Conservation (phyloP, 2,113 vertebrate species). For the Daubentonia madagascariensis region DNA sequence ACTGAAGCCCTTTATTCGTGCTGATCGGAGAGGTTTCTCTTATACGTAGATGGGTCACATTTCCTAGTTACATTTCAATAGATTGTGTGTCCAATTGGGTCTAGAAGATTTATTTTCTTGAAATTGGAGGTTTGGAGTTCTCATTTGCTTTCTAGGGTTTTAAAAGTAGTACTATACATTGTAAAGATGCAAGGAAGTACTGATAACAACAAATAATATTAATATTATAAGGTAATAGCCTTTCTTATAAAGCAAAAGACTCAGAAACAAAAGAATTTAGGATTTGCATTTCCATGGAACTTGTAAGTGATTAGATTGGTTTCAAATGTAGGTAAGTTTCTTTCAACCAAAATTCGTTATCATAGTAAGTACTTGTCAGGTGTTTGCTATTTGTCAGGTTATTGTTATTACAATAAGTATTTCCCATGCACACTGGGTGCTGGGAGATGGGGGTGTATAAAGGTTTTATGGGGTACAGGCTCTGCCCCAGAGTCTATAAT, state of each 20-base stretch:
- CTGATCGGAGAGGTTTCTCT: neutral
- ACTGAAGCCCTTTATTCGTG: neutral
- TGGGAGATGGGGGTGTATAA: neutral
- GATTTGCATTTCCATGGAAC: neutral
- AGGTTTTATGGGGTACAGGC: neutral
- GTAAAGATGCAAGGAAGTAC: neutral
- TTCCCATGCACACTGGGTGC: neutral
- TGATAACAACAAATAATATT: neutral
- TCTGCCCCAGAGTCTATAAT: neutral
- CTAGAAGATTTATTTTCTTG: constrained; percentile 15
- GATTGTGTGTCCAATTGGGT: neutral
- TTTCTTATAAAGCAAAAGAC: neutral
- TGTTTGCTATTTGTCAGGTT: neutral
- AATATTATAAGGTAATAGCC: neutral
- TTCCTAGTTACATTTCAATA: constrained; percentile 25
- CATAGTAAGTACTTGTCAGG: neutral
- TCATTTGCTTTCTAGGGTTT: constrained; percentile 10
- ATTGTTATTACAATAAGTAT: neutral
- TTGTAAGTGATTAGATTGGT: neutral
- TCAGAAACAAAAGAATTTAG: neutral
- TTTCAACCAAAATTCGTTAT: neutral
- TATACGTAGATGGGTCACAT: neutral
- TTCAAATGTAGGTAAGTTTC: neutral
- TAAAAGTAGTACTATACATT: neutral
- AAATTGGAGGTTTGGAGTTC: neutral